Percentiles rank a stretch among this genome's conserved stretches.
These are phyloP conservation scores for Zoanthus sociatus DNA, from an alignment of 92 coral and sea anemone species.

Conservation along the genomic window DNA sequence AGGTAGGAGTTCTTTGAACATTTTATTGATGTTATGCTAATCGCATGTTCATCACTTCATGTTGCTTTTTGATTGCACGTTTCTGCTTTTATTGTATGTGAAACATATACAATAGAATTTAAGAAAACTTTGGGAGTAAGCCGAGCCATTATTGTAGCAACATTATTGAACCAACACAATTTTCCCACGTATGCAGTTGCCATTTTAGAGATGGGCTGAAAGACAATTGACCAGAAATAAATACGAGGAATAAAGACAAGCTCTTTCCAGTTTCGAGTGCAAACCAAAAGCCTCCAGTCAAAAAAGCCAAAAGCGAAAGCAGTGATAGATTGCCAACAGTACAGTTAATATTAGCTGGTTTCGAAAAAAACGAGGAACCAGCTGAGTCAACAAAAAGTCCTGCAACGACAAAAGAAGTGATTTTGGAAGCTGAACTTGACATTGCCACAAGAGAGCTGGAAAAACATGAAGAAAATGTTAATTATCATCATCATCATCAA, in stretches of 20 bases:
- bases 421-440: not conserved
- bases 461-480: slow-evolving; percentile 19
- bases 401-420: slow-evolving; percentile 27
- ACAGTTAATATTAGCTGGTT: slow-evolving; percentile 12
- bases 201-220: slow-evolving; percentile 68
- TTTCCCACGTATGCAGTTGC: slow-evolving; percentile 62
- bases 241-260: slow-evolving; percentile 15
- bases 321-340: slow-evolving; percentile 15
- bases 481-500: too few species aligned
- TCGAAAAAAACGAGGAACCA: slow-evolving; percentile 41
- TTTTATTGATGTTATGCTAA: not conserved
- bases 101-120: not conserved
- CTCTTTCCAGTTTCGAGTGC: slow-evolving; percentile 26
- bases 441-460: slow-evolving; percentile 40
- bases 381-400: slow-evolving; percentile 26
- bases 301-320: slow-evolving; percentile 15
- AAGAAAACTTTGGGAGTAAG: slow-evolving; percentile 7
- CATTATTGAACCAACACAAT: slow-evolving; percentile 50
- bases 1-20: slow-evolving; percentile 31
- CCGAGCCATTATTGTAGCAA: too few species aligned
- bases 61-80: not conserved
- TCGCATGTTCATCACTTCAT: not conserved
- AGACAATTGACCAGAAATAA: slow-evolving; percentile 57
- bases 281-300: not conserved
- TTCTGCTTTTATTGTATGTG: not conserved